Evolutionary conservation across 2,797 vertebrate genomes (phyloP).

Genomic region (Neosalanx taihuensis): DNA sequence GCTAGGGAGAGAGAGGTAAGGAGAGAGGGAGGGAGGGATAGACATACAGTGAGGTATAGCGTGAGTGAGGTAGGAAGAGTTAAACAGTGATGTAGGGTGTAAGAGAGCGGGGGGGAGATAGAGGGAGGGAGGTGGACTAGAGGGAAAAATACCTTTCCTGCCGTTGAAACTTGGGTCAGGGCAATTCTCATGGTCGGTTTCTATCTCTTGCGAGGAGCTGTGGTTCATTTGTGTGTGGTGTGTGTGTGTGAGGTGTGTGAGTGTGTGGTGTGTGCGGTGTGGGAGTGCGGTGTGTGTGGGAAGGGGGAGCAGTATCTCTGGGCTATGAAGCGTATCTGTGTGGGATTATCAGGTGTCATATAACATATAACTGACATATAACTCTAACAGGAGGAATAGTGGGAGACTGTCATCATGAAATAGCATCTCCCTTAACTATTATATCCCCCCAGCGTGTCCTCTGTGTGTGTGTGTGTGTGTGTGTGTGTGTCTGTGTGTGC

Average conservation of each 20-base stretch:
- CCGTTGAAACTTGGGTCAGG: background rate
- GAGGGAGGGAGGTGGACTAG: constrained; percentile 12
- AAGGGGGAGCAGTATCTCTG: constrained; percentile 10
- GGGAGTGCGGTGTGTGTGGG: constrained; percentile 23
- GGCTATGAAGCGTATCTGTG: constrained; percentile 58
- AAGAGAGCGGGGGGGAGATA: constrained; percentile 14
- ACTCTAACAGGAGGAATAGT: constrained; percentile 51
- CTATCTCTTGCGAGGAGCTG: constrained; percentile 25
- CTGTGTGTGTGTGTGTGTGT: constrained; percentile 18
- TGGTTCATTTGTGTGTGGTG: constrained; percentile 33
- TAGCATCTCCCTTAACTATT: constrained; percentile 57
- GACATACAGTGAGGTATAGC: no score
- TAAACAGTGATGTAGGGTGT: no score
- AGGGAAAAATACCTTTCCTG: background rate
- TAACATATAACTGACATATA: constrained; percentile 54
- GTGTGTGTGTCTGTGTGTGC: constrained; percentile 11
- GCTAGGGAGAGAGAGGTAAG: background rate
- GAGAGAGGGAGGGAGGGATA: background rate
- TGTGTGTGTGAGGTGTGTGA: constrained; percentile 16
- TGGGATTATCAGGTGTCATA: constrained; percentile 67
- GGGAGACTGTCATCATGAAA: constrained; percentile 64
- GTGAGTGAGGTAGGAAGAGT: no score
- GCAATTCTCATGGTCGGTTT: background rate
- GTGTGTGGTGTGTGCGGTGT: constrained; percentile 18
- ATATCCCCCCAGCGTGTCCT: constrained; percentile 42